Percentiles rank a stretch among this genome's conserved stretches.
Evolutionary conservation across 2,797 vertebrate genomes (phyloP).

Genomic region (Dryobates pubescens): DNA sequence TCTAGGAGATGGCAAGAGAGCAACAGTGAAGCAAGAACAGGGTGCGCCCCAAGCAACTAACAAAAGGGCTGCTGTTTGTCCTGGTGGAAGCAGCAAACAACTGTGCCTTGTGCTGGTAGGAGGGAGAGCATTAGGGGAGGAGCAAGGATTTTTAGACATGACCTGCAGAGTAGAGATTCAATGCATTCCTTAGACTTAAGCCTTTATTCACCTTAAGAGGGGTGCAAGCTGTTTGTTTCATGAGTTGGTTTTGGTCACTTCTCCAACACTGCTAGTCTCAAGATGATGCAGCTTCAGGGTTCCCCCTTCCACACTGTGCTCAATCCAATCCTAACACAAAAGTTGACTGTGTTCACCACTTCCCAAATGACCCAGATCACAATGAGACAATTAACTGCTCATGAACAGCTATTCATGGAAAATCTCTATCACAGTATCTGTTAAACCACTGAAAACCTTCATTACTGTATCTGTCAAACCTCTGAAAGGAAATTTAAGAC

Average conservation of each 20-base stretch:
- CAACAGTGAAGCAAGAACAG: neutral
- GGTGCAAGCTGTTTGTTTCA: neutral
- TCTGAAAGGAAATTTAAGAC: neutral
- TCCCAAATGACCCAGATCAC: slow-evolving; percentile 46
- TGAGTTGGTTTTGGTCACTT: neutral
- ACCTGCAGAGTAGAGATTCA: neutral
- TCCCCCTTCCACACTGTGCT: neutral
- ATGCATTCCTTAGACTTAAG: neutral
- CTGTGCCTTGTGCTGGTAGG: neutral
- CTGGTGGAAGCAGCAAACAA: neutral
- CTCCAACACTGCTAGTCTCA: neutral
- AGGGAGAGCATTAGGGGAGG: neutral
- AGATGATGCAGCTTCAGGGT: neutral
- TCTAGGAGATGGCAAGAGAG: neutral
- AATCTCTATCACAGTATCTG: neutral
- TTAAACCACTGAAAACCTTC: neutral
- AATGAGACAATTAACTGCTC: slow-evolving; percentile 50
- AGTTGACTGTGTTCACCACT: slow-evolving; percentile 15
- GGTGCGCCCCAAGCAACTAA: neutral
- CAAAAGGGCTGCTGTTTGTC: slow-evolving; percentile 54
- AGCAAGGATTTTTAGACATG: neutral
- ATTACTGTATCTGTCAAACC: neutral
- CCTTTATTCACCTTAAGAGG: neutral
- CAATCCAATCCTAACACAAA: neutral
- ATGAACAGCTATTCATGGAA: slow-evolving; percentile 33